phyloP scores from a whole-genome alignment of 1,140 invertebrate species.

The Drosophila leontia region DNA sequence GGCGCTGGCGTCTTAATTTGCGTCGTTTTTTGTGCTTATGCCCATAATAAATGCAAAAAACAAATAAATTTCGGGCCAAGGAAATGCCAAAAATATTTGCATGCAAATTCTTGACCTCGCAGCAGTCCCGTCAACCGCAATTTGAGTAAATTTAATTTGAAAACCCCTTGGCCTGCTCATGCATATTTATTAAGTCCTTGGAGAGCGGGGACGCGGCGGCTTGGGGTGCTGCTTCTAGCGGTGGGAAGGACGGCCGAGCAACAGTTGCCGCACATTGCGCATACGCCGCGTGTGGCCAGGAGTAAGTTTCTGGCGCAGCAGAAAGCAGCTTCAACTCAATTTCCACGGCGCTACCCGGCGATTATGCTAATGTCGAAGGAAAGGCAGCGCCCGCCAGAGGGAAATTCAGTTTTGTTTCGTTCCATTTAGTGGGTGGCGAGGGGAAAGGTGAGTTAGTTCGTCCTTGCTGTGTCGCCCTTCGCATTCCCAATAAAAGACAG shows the following conservation, averaged over 20 bases:
- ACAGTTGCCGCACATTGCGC: constrained; percentile 70
- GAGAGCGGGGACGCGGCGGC: not conserved
- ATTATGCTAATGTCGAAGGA: constrained; percentile 66
- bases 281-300: constrained; percentile 57
- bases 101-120: constrained; percentile 79
- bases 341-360: constrained; percentile 36
- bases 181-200: constrained; percentile 70
- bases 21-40: constrained; percentile 54
- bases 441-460: constrained; percentile 23
- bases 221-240: not conserved
- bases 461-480: constrained; percentile 41
- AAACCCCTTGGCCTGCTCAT: constrained; percentile 72
- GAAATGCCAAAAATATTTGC: constrained; percentile 66
- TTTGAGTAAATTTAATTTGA: constrained; percentile 81
- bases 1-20: constrained; percentile 61
- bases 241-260: constrained; percentile 30
- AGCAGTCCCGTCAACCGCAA: constrained; percentile 47
- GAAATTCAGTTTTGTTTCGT: constrained; percentile 19
- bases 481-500: constrained; percentile 64
- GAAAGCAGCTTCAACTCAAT: constrained; percentile 60
- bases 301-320: constrained; percentile 49
- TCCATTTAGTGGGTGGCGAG: not conserved
- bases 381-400: constrained; percentile 6
- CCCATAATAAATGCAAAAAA: constrained; percentile 79
- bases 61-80: constrained; percentile 64